These are phyloP conservation scores for Craseonycteris thonglongyai DNA, from an alignment of 2,113 vertebrate genomes.

Conservation along the genomic window DNA sequence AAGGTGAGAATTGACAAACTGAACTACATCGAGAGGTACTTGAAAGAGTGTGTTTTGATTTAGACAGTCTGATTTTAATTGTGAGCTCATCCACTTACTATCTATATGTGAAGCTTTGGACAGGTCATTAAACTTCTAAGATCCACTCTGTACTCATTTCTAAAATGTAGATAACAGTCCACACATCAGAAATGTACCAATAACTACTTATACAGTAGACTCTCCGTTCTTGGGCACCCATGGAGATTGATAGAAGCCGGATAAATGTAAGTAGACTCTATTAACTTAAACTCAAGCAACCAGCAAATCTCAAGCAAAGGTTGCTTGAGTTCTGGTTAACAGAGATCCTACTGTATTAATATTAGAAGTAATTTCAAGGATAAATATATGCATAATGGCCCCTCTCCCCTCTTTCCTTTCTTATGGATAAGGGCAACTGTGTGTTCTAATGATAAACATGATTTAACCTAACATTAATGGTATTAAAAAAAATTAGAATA, in stretches of 20 bases:
- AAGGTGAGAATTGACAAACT: not conserved
- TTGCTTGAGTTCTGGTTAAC: too few relatives aligned
- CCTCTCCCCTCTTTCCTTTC: not conserved
- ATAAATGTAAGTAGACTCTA: too few relatives aligned
- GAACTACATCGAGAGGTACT: not conserved
- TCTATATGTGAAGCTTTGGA: not conserved
- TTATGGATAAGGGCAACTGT: not conserved
- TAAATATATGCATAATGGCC: not conserved
- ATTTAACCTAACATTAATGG: not conserved
- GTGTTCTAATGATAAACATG: not conserved
- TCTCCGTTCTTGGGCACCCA: too few relatives aligned
- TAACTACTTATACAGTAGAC: too few relatives aligned
- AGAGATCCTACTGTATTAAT: too few relatives aligned
- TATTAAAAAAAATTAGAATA: not conserved
- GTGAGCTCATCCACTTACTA: not conserved
- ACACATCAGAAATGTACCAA: not conserved
- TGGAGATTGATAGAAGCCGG: too few relatives aligned
- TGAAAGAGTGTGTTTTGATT: not conserved
- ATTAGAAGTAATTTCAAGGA: slow-evolving; percentile 12
- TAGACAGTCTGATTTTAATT: not conserved
- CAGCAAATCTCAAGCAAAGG: too few relatives aligned
- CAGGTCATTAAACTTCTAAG: not conserved
- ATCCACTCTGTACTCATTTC: not conserved
- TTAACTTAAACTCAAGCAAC: too few relatives aligned
- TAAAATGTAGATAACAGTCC: not conserved